Base-by-base conservation (phyloP, 64 coral and sea anemone genomes). In the Cladopsammia gracilis region DNA sequence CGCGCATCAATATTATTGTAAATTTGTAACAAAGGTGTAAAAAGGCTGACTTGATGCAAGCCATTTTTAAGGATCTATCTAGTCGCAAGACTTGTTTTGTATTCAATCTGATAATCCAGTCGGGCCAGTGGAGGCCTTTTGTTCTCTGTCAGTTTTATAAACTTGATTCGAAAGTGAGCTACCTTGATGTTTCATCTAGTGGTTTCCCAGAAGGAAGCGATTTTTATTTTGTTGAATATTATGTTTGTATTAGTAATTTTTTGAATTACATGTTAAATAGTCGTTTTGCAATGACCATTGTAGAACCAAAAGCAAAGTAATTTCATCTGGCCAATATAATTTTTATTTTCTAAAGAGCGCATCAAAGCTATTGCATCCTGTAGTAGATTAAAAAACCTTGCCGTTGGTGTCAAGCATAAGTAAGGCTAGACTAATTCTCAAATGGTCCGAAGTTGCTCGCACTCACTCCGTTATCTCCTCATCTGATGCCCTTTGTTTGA, bases 21-120 rank as follows among this genome's bases (percentile, higher is more conserved):
- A 69, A 93, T 93, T 86, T 93, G 92, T 83, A 94, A 89, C 69
- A 82, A 89, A 80, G 88, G 19, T 84, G 80, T 84, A 84, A 84
- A 84, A 67, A 84, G 80, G 80, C 80, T 84, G 80, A 84, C 60
- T 68, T 67, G 62, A 48, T 49, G 62, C 12, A 49, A 84, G 62
- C 61, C 62, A 84, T 84, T 84, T 84, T 84, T 67, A 84, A 50
- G 19, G n/a, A n/a, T 84, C 80, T 20, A 75, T 56, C 43, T 84
- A 45, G 18, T 62, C 19, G 10, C 15, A 12, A 84, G 62, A 68
- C 80, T 47, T 84, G 80, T 84, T 84, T 84, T 84, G 60, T 84
- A 84, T 67, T 84, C 80, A 67, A 23, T 49, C 60, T 49, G 44
- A 25, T 50, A 84, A 14, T 49, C 42, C 56, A 61, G 75, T 77